A percentile compares a stretch with the other conserved stretches of the same genome.
phyloP scores from a whole-genome alignment of 2,797 vertebrate species.

The Rhinella marina region DNA sequence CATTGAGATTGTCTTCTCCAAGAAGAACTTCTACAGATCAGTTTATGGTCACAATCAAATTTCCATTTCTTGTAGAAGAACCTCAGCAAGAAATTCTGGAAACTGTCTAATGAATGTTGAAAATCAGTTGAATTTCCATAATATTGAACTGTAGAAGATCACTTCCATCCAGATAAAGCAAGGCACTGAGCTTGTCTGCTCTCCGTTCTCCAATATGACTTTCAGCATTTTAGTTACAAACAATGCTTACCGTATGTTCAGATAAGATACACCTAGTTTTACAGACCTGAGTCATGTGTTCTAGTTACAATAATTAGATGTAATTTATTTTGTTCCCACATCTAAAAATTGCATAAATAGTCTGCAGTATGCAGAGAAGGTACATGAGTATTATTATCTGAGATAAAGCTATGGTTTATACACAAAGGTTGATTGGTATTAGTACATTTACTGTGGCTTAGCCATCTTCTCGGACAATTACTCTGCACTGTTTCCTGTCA shows the following conservation, averaged over 20 bases:
- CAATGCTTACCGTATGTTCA: background rate
- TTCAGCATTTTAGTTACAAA: background rate
- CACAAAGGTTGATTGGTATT: background rate
- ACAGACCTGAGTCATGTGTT: slow-evolving; percentile 10
- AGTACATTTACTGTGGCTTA: background rate
- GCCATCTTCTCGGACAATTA: background rate
- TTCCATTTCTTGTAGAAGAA: background rate
- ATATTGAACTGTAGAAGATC: background rate
- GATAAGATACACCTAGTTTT: background rate
- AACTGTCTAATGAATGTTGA: no score
- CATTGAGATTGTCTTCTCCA: background rate
- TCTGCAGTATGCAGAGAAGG: background rate
- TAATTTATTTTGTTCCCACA: background rate
- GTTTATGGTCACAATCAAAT: background rate
- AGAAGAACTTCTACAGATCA: background rate
- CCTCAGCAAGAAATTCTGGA: no score
- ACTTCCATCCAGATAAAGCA: background rate
- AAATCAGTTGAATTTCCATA: background rate
- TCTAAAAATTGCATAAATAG: background rate
- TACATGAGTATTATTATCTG: background rate
- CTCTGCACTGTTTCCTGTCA: background rate
- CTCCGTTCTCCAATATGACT: background rate
- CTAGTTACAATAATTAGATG: background rate
- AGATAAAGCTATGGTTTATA: background rate
- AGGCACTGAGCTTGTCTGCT: background rate